Base-by-base conservation (phyloP, 2,888 invertebrate species). In the Ephialtes manifestator region DNA sequence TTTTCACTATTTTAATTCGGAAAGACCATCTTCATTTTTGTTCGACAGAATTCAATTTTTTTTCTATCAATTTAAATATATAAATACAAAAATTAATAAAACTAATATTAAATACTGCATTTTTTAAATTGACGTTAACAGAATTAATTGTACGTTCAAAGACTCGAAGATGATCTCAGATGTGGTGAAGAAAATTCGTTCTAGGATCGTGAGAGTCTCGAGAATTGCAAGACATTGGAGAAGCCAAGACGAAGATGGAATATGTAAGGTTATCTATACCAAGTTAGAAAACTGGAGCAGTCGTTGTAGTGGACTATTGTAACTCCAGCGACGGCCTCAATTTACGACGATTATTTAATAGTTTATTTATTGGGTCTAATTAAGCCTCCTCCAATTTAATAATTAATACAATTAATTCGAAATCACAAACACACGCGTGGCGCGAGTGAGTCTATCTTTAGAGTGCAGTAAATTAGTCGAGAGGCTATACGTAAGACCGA, bases 361-460 rank as follows among this genome's bases (percentile, higher is more conserved):
- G 94, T 94, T 93, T 91, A 93, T 92, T 93, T 93, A 94, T 94
- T 93, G 93, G 92, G 90, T 92, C 91, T 93, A 94, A 94, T 94
- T 93, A 93, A 92, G 92, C 91, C 86, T 92, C 91, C 92, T 92
- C 89, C 94, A 93, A 93, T 94, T 94, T 92, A 91, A 93, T 92
- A 91, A 93, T 94, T 94, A 94, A 94, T 94, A 93, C 92, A 93
- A 94, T 94, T 93, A 93, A 94, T 93, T 92, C 92, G 92, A 93
- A 94, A 94, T 89, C 87, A 88, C 87, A 87, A 84, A 86, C 86
- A 90, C 89, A 91, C 84, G 84, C 83, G 81, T 74, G 24, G 67
- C 55, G 68, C 70, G 53, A 81, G 72, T 71, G 77, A 71, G 78
- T 86, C 87, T 89, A 88, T 87, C 82, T 89, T 87, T 89, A 86